A percentile compares a stretch with the other conserved stretches of the same genome.
phyloP scores from a whole-genome alignment of 2,797 vertebrate genomes.

The Onychomys arenicola region DNA sequence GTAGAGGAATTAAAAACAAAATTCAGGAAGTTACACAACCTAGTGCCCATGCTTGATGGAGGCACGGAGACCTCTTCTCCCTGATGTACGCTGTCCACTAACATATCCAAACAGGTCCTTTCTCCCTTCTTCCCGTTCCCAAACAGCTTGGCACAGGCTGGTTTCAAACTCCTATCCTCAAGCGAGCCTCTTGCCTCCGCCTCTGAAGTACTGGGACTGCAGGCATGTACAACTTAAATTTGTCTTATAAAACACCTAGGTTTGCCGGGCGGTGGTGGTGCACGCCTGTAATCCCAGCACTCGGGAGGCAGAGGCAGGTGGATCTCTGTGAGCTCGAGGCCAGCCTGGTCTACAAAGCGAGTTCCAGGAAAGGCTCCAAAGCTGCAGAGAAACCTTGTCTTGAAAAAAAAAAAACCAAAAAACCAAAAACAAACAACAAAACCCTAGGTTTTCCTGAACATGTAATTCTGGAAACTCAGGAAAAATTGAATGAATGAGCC shows the following conservation, averaged over 20 bases:
- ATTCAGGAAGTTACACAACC: neutral
- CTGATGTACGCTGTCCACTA: neutral
- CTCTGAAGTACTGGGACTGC: neutral
- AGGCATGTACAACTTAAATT: neutral
- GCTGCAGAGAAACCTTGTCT: too few relatives aligned
- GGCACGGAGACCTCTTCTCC: neutral
- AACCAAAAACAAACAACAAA: too few relatives aligned
- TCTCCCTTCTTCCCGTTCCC: too few relatives aligned
- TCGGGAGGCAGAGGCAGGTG: too few relatives aligned
- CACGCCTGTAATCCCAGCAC: too few relatives aligned
- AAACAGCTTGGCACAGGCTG: neutral
- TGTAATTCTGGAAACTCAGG: slow-evolving; percentile 5
- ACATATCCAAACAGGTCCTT: neutral
- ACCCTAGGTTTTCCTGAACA: slow-evolving; percentile 3
- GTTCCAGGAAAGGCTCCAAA: too few relatives aligned
- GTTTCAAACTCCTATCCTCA: neutral
- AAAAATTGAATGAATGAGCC: neutral
- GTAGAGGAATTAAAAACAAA: neutral
- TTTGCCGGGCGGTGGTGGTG: too few relatives aligned
- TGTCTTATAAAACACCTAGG: neutral
- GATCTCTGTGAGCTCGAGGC: too few relatives aligned
- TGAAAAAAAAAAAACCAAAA: too few relatives aligned
- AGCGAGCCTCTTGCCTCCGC: too few relatives aligned
- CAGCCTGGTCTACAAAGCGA: too few relatives aligned
- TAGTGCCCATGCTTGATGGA: neutral